Base-by-base conservation (phyloP, 2,888 invertebrate species). In the Microplitis deprimator region DNA sequence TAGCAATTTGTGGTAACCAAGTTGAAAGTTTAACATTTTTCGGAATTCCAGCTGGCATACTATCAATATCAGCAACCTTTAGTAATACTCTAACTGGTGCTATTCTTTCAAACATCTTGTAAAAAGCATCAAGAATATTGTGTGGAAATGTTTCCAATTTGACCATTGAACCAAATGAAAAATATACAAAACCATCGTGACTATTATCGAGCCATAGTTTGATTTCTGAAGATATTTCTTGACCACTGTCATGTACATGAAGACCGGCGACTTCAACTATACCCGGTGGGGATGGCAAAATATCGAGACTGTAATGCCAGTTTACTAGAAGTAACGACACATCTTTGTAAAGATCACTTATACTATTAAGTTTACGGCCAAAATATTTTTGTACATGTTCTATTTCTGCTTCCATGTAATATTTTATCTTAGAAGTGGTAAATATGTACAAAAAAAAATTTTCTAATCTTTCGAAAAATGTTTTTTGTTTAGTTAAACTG, bases 261-360 rank as follows among this genome's bases (percentile, higher is more conserved):
- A 92, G 84, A 1, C 93, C 93, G 3, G 92, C 92, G 78, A 93
- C 85, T 84, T 93, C 92, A 64, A 93, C 84, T 8, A 92, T 86
- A 64, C 90, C 90, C 0, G 91, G 90, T 0, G 91, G 90, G 71
- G 90, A 81, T 0, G 92, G 90, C 73, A 90, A 90, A 0, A 91
- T 88, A 0, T 92, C 92, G 39, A 92, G 80, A 5, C 91, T 90
- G 81, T 91, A 91, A 86, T 92, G 92, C 38, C 92, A 91, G 83
- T 93, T 93, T 0, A 92, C 88, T 77, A 92, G 88, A 72, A 91
- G 81, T 1, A 91, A 41, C 5, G 86, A 76, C 73, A 90, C 64
- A 69, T 89, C 88, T 13, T 82, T 84, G 41, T 85, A 79, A 4
- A 88, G 61, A 1, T 86, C 85, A 4, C n/a, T 40, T 1, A 83